These are phyloP conservation scores for Protonemura montana DNA, from an alignment of 2,888 invertebrate genomes.

Conservation along the genomic window DNA sequence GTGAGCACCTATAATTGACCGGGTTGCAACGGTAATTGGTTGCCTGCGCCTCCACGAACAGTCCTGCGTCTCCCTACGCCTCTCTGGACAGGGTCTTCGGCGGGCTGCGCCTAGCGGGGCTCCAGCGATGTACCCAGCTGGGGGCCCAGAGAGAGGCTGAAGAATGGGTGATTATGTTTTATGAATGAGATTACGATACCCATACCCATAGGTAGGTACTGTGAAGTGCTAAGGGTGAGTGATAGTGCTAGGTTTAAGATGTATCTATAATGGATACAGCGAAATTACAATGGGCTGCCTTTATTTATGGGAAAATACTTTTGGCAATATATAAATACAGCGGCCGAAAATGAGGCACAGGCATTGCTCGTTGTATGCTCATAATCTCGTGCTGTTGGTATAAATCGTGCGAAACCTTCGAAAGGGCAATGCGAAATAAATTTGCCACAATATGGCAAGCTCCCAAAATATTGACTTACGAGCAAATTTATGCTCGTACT, in stretches of 20 bases:
- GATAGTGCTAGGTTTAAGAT: background rate
- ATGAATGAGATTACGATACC: conserved; percentile 12
- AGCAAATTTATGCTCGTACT: background rate
- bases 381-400: background rate
- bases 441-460: background rate
- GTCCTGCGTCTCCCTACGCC: background rate
- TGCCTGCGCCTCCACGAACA: background rate
- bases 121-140: background rate
- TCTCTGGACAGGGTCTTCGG: background rate
- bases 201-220: background rate
- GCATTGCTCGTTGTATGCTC: too few species aligned
- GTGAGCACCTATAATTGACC: background rate
- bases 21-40: background rate
- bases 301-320: background rate
- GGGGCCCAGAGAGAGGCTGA: background rate
- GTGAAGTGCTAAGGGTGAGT: background rate
- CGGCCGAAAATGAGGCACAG: background rate
- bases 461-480: background rate
- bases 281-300: background rate
- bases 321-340: background rate
- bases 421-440: background rate
- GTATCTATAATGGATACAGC: background rate
- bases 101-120: background rate
- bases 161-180: background rate
- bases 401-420: background rate